Percentiles rank a stretch among this genome's conserved stretches.
Conservation (phyloP, 30 jellyfish, hydroid and myxozoan species). For the Aurelia sp. region DNA sequence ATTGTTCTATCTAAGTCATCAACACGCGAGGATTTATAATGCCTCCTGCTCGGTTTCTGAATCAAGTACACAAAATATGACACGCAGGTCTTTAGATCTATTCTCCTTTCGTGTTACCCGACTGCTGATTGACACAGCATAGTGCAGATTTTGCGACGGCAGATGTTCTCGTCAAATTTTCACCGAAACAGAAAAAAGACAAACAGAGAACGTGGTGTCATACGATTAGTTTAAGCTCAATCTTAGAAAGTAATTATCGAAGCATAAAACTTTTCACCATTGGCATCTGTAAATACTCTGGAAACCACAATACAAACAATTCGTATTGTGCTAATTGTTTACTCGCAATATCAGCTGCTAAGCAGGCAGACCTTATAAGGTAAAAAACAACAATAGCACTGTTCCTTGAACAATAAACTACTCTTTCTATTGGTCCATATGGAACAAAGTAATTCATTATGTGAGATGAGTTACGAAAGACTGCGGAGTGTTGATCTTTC, state of each 20-base stretch:
- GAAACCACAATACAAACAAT: slow-evolving; percentile 40
- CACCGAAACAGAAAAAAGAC: not conserved
- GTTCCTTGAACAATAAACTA: slow-evolving; percentile 26
- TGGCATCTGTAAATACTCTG: slow-evolving; percentile 39
- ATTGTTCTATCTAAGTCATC: no score
- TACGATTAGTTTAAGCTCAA: not conserved
- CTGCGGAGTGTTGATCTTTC: not conserved
- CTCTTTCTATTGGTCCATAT: slow-evolving; percentile 59
- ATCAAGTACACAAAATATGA: no score
- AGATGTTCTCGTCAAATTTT: no score
- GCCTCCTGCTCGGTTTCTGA: no score
- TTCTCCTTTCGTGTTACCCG: no score
- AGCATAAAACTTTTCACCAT: slow-evolving; percentile 2
- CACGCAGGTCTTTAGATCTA: no score
- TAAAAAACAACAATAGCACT: slow-evolving; percentile 51
- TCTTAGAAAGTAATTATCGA: not conserved
- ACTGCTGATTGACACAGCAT: no score
- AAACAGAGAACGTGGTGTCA: not conserved
- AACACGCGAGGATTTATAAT: no score
- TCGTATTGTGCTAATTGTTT: not conserved
- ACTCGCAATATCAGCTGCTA: slow-evolving; percentile 26
- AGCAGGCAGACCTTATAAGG: slow-evolving; percentile 46
- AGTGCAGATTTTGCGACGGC: no score
- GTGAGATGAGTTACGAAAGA: not conserved
- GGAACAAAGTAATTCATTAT: slow-evolving; percentile 25